Percentiles rank a stretch among this genome's conserved stretches.
Conservation (phyloP, 2,797 vertebrate genomes). For the Clamator glandarius region DNA sequence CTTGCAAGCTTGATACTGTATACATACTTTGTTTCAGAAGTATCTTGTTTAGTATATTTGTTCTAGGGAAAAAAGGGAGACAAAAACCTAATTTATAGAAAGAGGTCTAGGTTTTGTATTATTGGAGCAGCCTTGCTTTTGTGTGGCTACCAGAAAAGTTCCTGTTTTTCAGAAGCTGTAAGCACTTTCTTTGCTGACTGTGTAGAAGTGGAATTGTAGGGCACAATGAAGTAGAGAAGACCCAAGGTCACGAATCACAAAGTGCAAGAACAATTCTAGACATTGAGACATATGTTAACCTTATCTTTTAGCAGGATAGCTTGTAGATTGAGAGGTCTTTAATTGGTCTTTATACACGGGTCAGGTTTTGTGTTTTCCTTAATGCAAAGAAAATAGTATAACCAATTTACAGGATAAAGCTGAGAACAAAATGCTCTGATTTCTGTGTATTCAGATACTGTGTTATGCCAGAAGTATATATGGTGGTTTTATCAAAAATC, state of each 20-base stretch:
- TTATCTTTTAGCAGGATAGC: background rate
- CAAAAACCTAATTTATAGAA: background rate
- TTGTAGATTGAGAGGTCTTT: slow-evolving; percentile 23
- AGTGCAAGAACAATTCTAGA: background rate
- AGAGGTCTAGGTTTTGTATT: background rate
- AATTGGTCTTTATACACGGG: background rate
- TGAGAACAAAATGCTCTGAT: background rate
- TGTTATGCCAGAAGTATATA: background rate
- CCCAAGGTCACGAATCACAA: background rate
- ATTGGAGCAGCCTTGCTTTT: background rate
- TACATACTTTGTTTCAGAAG: background rate
- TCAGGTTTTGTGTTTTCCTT: slow-evolving; percentile 17
- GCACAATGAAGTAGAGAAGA: background rate
- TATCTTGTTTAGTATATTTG: background rate
- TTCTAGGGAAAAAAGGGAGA: background rate
- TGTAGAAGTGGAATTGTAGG: background rate
- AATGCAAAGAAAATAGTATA: background rate
- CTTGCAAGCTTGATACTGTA: background rate
- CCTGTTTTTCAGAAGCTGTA: slow-evolving; percentile 5
- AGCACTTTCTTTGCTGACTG: slow-evolving; percentile 1
- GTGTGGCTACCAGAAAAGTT: background rate
- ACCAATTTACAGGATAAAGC: background rate
- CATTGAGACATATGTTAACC: slow-evolving; percentile 33
- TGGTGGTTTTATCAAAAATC: background rate
- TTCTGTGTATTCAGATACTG: background rate